Evolutionary conservation across 2,113 vertebrate genomes (phyloP), one percentile per base, ranked within the genome.

Genomic region (Pterocles orientalis): DNA sequence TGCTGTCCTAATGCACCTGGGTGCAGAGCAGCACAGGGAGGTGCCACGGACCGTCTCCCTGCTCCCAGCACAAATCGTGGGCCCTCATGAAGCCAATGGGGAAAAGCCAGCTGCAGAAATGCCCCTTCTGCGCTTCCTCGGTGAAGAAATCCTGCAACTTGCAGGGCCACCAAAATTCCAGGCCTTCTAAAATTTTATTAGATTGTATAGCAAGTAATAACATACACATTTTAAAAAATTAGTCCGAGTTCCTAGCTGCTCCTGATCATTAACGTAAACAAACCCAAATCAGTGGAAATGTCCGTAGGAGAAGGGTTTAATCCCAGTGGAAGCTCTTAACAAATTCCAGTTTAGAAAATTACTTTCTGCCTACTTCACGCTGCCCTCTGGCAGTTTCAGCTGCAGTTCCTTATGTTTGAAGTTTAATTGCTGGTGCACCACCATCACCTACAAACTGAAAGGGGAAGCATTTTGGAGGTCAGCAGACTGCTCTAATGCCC

Each of bases 1-100:
- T 0, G 0, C 23, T 53, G 76, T 23, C 66, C 51, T 28, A 14
- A 36, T 9, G 53, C 53, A 47, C 9, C 0, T 0, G 47, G 47
- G 36, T 76, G 5, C 9, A 26, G 28, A 58, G 48, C 3, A 12
- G 33, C 36, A 21, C 43, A 50, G 14, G 26, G 60, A 71, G 56
- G 65, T 68, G 76, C 45, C 58, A 60, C 45, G 31, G 57, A 18
- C 10, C 23, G 6, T 31, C 5, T 68, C 48, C 66, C 61, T 56
- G 57, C 62, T 70, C 76, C 57, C 36, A 45, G 58, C 58, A 77
- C 2, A 10, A 61, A 54, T 34, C 3, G 1, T 1, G 16, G 54
- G 51, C 61, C 93, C 64, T 10, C 11, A 25, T 3, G 7, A 41
- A 41, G 41, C 14, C 41, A 81, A 65, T 1, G 1, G 36, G 43